phyloP scores from a whole-genome alignment of 2,888 invertebrate genomes.

The Pocota personata region DNA sequence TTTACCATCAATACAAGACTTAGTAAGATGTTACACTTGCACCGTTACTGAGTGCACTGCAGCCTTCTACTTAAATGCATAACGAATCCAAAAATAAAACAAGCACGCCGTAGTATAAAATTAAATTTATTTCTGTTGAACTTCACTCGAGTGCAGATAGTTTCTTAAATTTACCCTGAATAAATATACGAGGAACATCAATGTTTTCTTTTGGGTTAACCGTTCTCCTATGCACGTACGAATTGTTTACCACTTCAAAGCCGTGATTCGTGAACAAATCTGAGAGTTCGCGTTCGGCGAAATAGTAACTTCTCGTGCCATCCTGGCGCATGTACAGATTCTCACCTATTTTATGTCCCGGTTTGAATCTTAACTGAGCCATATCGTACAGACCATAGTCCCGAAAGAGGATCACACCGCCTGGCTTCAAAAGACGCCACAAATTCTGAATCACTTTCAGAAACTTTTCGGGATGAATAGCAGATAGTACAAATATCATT shows the following conservation, averaged over 20 bases:
- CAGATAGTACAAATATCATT: conserved; percentile 97
- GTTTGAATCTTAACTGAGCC: conserved; percentile 96
- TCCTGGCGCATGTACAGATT: conserved; percentile 98
- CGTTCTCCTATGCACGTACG: conserved; percentile 94
- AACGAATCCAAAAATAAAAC: not conserved
- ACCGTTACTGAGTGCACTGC: no score
- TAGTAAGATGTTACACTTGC: no score
- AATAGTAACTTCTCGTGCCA: conserved; percentile 95
- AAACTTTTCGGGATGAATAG: conserved; percentile 95
- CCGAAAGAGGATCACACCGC: conserved; percentile 92
- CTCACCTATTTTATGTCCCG: conserved; percentile 95
- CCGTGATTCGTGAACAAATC: conserved; percentile 87
- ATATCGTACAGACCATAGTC: conserved; percentile 98
- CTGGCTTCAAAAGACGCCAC: conserved; percentile 86
- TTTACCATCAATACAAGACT: no score
- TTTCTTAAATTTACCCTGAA: conserved; percentile 91
- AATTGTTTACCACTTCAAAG: conserved; percentile 87
- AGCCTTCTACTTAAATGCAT: not conserved
- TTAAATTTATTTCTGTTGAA: not conserved
- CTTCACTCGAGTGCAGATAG: not conserved
- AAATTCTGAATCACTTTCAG: conserved; percentile 86
- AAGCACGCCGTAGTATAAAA: not conserved
- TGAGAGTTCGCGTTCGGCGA: conserved; percentile 88
- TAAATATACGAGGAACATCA: conserved; percentile 95
- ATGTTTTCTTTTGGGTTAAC: conserved; percentile 96